Evolutionary conservation across 2,888 invertebrate genomes (phyloP).

Genomic region (Drosophila borborema): DNA sequence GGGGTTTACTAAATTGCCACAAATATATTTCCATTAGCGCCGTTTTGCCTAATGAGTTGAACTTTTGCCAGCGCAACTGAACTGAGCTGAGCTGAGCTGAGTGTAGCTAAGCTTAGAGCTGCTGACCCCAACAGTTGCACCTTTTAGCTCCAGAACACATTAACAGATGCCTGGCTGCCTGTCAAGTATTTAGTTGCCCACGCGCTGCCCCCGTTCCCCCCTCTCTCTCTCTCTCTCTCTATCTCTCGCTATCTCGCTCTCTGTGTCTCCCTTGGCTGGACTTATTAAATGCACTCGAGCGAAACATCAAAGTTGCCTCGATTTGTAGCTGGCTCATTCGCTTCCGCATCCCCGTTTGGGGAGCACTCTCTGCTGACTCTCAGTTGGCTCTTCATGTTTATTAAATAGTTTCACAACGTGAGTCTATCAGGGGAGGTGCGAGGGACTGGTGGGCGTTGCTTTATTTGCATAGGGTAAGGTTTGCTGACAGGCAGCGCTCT

Average conservation of each 20-base stretch:
- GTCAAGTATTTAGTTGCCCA: slow-evolving; percentile 8
- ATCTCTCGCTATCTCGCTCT: background rate
- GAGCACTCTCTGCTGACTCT: background rate
- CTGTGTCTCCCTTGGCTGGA: slow-evolving; percentile 5
- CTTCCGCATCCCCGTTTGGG: slow-evolving; percentile 20
- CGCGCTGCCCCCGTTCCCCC: background rate
- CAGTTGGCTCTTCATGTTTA: slow-evolving; percentile 62
- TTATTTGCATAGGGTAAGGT: slow-evolving; percentile 9
- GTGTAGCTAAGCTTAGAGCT: background rate
- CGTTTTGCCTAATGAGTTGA: slow-evolving; percentile 24
- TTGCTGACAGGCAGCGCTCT: background rate
- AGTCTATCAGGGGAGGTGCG: background rate
- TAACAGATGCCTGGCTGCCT: slow-evolving; percentile 23
- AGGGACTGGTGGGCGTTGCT: background rate
- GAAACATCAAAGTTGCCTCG: slow-evolving; percentile 64
- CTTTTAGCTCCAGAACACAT: slow-evolving; percentile 9
- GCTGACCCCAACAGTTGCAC: slow-evolving; percentile 11
- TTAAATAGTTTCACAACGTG: slow-evolving; percentile 70
- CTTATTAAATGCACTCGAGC: slow-evolving; percentile 74
- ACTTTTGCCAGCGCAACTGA: slow-evolving; percentile 10
- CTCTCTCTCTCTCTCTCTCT: background rate
- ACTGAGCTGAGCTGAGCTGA: background rate
- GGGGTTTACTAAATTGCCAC: background rate
- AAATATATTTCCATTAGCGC: slow-evolving; percentile 7
- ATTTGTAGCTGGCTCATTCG: slow-evolving; percentile 33